A percentile compares a stretch with the other conserved stretches of the same genome.
phyloP scores from a whole-genome alignment of 2,113 vertebrate species.

The Callocephalon fimbriatum region DNA sequence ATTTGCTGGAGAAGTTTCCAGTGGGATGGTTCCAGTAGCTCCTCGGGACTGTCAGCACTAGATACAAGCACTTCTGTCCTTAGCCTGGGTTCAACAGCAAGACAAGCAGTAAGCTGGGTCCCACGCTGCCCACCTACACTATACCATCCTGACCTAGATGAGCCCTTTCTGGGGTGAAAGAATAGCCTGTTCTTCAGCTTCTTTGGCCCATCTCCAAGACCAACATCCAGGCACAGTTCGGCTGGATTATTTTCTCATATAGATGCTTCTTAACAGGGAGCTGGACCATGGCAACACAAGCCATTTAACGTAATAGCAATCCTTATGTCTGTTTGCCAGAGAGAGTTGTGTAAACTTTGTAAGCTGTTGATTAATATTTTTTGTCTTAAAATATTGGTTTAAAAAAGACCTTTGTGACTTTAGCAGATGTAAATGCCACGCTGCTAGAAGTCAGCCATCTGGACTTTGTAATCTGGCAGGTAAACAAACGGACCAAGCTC shows the following conservation, averaged over 20 bases:
- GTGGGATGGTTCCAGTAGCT: not conserved
- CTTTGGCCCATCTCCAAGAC: not conserved
- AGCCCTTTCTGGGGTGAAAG: not conserved
- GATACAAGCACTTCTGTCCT: not conserved
- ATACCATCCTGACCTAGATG: not conserved
- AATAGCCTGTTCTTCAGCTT: not conserved
- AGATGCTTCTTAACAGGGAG: not conserved
- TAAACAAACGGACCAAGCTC: conserved; percentile 11
- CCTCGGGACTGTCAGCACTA: not conserved
- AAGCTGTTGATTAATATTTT: not conserved
- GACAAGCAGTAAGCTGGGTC: accelerated
- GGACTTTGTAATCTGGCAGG: conserved; percentile 37
- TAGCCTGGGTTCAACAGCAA: not conserved
- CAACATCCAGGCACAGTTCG: not conserved
- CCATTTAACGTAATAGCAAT: not conserved
- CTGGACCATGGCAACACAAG: not conserved
- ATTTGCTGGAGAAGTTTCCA: not conserved
- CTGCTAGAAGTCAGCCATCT: conserved; percentile 24
- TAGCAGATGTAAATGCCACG: not conserved
- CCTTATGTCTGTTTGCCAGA: not conserved
- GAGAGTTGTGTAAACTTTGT: not conserved
- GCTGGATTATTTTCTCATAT: not conserved
- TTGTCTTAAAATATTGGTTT: conserved; percentile 25
- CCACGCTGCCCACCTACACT: not conserved
- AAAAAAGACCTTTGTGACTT: not conserved